Percentiles rank a stretch among this genome's conserved stretches.
These are phyloP conservation scores for Bergia sp. DNA, from an alignment of 92 coral and sea anemone genomes.

Conservation along the genomic window DNA sequence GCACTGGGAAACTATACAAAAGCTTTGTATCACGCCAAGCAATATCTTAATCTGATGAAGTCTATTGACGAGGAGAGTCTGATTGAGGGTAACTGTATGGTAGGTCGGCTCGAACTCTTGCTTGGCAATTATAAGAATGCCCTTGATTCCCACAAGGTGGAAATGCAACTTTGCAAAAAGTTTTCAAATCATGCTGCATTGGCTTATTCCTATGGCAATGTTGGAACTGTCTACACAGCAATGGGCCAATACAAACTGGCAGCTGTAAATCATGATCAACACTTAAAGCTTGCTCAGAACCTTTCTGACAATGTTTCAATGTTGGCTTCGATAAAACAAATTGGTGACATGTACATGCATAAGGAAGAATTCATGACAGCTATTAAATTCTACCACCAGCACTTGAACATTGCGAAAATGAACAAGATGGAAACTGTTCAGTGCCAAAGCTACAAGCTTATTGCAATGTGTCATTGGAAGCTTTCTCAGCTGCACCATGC, in stretches of 20 bases:
- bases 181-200: slow-evolving; percentile 58
- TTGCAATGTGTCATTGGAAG: slow-evolving; percentile 68
- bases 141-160: slow-evolving; percentile 75
- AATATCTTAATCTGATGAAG: slow-evolving; percentile 70
- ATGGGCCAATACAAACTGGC: slow-evolving; percentile 71
- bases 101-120: slow-evolving; percentile 74
- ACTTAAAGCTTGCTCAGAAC: slow-evolving; percentile 72
- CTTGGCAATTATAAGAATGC: slow-evolving; percentile 70
- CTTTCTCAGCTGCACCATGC: slow-evolving; percentile 78
- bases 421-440: slow-evolving; percentile 61
- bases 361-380: slow-evolving; percentile 71
- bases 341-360: slow-evolving; percentile 76
- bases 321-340: slow-evolving; percentile 66
- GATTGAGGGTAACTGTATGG: slow-evolving; percentile 64
- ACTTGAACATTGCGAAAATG: slow-evolving; percentile 66
- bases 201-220: slow-evolving; percentile 82
- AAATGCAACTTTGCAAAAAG: slow-evolving; percentile 70
- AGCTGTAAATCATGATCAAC: slow-evolving; percentile 76
- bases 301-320: slow-evolving; percentile 71
- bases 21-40: slow-evolving; percentile 72
- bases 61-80: slow-evolving; percentile 60
- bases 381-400: slow-evolving; percentile 70
- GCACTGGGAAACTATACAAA: slow-evolving; percentile 68
- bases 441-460: slow-evolving; percentile 69
- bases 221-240: slow-evolving; percentile 77